Evolutionary conservation across 2,888 invertebrate genomes (phyloP).

Genomic region (Pammene aurita): DNA sequence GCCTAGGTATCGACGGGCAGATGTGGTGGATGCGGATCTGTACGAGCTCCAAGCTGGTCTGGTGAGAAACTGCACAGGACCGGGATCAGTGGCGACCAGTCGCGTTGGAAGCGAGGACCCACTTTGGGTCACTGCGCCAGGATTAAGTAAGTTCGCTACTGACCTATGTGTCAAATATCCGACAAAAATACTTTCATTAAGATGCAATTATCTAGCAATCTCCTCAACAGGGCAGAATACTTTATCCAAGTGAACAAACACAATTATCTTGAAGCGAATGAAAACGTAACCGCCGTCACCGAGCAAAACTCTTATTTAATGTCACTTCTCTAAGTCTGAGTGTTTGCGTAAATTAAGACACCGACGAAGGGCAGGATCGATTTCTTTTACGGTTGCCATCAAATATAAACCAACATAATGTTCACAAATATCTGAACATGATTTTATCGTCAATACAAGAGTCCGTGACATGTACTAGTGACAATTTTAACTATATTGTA

Average conservation of each 20-base stretch:
- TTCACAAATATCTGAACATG: background rate
- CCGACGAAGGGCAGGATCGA: slow-evolving; percentile 58
- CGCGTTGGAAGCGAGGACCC: no score
- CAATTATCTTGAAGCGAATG: slow-evolving; percentile 64
- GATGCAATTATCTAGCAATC: slow-evolving; percentile 35
- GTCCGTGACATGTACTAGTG: no score
- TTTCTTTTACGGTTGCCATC: slow-evolving; percentile 42
- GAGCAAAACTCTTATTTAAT: slow-evolving; percentile 62
- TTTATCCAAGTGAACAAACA: slow-evolving; percentile 59
- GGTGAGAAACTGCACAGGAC: no score
- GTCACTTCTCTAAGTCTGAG: slow-evolving; percentile 70
- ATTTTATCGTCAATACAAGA: background rate
- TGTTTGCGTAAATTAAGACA: slow-evolving; percentile 78
- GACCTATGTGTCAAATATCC: no score
- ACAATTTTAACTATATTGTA: no score
- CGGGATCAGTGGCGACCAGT: no score
- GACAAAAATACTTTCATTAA: slow-evolving; percentile 20
- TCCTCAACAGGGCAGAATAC: slow-evolving; percentile 43
- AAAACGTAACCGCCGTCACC: slow-evolving; percentile 60
- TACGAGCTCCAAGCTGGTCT: no score
- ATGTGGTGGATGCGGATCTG: no score
- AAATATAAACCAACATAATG: background rate
- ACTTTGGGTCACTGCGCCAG: no score
- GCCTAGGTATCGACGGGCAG: no score
- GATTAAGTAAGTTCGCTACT: no score